Evolutionary conservation across 2,113 vertebrate species (phyloP), one percentile per base, ranked within the genome.

Genomic region (Mobula birostris): DNA sequence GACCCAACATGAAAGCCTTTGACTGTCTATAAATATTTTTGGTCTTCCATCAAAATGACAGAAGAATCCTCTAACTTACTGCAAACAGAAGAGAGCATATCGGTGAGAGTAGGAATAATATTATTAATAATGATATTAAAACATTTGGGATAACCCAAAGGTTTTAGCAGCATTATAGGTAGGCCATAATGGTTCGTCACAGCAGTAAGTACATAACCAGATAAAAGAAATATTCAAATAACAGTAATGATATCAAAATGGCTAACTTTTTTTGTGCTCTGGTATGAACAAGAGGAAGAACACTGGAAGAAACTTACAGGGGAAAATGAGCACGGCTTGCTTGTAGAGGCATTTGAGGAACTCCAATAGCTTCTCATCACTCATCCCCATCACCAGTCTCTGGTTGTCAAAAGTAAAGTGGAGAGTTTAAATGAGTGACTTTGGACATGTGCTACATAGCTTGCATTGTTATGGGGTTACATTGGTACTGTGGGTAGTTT

Each of bases 1-100:
- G 91, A 76, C 5, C 29, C 40, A 56, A 74, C 40, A 56, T 76
- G 91, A 93, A 74, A 93, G 68, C 91, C 70, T 40, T 40, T 29
- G 68, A 70, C 91, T 56, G 68, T 93, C 40, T n/a, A 21, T 93
- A 29, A 93, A 74, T 93, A 93, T 93, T 93, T 93, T 68, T 74
- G 36, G 11, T 70, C 9, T 29, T 72, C 36, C 40, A 27, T 93
- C 91, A 93, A 93, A n/a, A 7, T 74, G 36, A 93, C 91, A 93
- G 36, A 74, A 72, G 7, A 93, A 27, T 74, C 91, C 72, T 15
- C 68, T 68, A 93, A 27, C 11, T 4, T 74, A 27, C 91, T 40
- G 21, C 36, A 56, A 93, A 70, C 91, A 93, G 8, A 93, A 74
- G 24, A 74, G 32, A 93, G 36, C 72, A 36, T 92, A 11, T 12